Percentiles rank a stretch among this genome's conserved stretches.
Evolutionary conservation across 2,797 vertebrate species (phyloP).

Genomic region (Anguilla obscura): DNA sequence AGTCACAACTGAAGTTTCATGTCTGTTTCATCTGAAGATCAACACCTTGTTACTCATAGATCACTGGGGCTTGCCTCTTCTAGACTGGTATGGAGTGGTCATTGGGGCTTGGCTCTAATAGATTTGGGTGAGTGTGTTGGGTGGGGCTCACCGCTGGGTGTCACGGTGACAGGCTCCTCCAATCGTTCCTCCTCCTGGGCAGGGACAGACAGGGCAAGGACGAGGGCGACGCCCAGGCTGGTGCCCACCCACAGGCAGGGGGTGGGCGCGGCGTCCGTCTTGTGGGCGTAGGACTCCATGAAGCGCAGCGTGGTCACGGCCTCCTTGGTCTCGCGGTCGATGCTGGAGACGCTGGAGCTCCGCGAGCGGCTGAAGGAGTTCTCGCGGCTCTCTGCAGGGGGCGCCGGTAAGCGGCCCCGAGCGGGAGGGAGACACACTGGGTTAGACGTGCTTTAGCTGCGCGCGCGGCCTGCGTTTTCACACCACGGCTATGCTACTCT

Average conservation of each 20-base stretch:
- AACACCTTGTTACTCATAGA: too few relatives aligned
- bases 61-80: background rate
- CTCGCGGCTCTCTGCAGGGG: conserved; percentile 71
- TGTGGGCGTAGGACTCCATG: conserved; percentile 76
- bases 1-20: too few relatives aligned
- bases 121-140: background rate
- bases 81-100: background rate
- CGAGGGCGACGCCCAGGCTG: conserved; percentile 75
- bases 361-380: conserved; percentile 79
- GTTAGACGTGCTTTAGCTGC: background rate
- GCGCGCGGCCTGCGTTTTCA: background rate
- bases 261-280: conserved; percentile 68
- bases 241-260: conserved; percentile 81
- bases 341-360: conserved; percentile 82
- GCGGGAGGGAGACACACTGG: conserved; percentile 9
- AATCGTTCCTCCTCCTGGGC: conserved; percentile 69
- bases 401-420: background rate
- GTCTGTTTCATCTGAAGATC: too few relatives aligned
- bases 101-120: background rate
- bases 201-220: conserved; percentile 76
- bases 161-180: conserved; percentile 71
- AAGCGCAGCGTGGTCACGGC: conserved; percentile 78
- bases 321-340: conserved; percentile 82
- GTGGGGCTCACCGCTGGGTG: conserved; percentile 74
- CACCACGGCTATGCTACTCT: background rate